Base-by-base conservation (phyloP, 1,140 invertebrate genomes). In the Drosophila repleta region DNA sequence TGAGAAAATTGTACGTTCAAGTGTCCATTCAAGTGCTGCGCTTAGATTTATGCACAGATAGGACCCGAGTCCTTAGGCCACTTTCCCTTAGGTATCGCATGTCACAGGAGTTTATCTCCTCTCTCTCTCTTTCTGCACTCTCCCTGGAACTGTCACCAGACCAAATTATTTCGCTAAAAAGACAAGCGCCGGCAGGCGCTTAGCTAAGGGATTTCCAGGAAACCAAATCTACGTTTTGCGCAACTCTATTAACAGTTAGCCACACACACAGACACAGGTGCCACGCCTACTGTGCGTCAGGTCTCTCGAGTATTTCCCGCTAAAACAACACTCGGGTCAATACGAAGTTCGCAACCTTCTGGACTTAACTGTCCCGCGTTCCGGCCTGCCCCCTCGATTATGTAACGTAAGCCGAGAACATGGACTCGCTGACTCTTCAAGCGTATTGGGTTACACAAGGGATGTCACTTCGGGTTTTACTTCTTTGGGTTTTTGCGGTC, bases 1-100 rank as follows among this genome's bases (percentile, higher is more conserved):
- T 87, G 83, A 79, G 83, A 87, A 87, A 87, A 88, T 82, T 83
- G 61, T 55, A 64, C 62, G 41, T 69, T 88, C 79, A 88, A 83
- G 83, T 79, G 84, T 72, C 71, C 79, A 82, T 79, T 89, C 83
- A 83, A 88, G 81, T 85, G 76, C 66, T 58, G 62, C 48, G 76
- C 80, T 35, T 65, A 85, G 83, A 88, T 88, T 79, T 74, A 57
- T 76, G 65, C 48, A 43, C 61, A 61, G 83, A 88, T 88, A 88
- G 79, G 18, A 56, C 55, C 74, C 5, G 15, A 43, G 39, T 17
- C 39, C 65, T 61, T 71, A 55, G 76, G 64, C 74, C 65, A 85
- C 83, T 79, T 73, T 83, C 79, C 58, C 78, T 65, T 62, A 52
- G 64, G 84, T 88, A 88, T 88, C 83, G 64, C 55, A 83, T 88